Conservation (phyloP, 2,113 vertebrate species). For the Pseudorhombus dupliciocellatus region DNA sequence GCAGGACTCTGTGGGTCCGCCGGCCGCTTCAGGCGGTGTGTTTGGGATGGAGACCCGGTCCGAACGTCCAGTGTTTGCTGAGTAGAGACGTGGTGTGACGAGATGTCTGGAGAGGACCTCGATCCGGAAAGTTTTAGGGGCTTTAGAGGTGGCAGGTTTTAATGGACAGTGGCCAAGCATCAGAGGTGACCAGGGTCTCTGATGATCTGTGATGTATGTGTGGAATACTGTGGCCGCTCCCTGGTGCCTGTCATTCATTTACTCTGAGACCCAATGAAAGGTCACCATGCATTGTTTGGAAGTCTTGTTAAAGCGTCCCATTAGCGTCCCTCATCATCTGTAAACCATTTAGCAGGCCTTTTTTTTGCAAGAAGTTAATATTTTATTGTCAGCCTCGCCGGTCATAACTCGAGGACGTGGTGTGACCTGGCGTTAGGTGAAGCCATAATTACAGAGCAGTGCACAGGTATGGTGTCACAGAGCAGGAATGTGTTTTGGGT, state of each 20-base stretch:
- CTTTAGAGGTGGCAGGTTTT: background rate
- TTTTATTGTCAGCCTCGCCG: slow-evolving; percentile 13
- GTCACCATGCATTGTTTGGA: slow-evolving; percentile 26
- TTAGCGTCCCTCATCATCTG: slow-evolving; percentile 24
- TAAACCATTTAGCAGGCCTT: background rate
- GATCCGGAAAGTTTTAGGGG: background rate
- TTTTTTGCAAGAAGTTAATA: slow-evolving; percentile 26
- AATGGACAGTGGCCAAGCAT: background rate
- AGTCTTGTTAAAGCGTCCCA: slow-evolving; percentile 16
- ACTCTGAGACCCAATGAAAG: slow-evolving; percentile 19
- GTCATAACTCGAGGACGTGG: slow-evolving; percentile 11
- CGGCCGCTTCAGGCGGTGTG: slow-evolving; percentile 15
- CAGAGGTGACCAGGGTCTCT: slow-evolving; percentile 13
- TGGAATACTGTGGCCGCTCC: slow-evolving; percentile 28
- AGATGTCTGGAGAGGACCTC: background rate
- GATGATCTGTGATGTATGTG: slow-evolving; percentile 19
- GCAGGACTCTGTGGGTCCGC: slow-evolving; percentile 8
- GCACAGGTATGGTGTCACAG: slow-evolving; percentile 54
- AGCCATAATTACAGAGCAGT: slow-evolving; percentile 62
- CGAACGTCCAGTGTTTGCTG: slow-evolving; percentile 5
- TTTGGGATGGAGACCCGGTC: slow-evolving; percentile 30
- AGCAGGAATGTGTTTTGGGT: slow-evolving; percentile 65
- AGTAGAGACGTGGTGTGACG: background rate
- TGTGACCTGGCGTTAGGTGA: slow-evolving; percentile 58
- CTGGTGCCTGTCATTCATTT: slow-evolving; percentile 48